phyloP scores from a whole-genome alignment of 2,888 invertebrate genomes.

The Stenodera caucasica region DNA sequence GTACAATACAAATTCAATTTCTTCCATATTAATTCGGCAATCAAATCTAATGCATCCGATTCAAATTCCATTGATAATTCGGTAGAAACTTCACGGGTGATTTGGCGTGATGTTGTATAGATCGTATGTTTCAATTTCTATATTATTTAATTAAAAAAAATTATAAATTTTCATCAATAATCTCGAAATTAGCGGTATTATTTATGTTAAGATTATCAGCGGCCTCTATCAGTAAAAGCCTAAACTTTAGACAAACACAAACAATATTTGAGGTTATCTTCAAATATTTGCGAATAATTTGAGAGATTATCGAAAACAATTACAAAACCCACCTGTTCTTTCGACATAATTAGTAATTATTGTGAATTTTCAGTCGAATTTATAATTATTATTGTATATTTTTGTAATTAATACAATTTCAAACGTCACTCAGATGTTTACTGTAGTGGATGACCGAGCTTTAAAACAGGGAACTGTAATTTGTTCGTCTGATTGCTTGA shows the following conservation, averaged over 20 bases:
- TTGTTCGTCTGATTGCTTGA: too few species aligned
- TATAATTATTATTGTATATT: too few species aligned
- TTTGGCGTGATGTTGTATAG: slow-evolving; percentile 59
- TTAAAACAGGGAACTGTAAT: too few species aligned
- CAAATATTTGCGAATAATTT: not conserved
- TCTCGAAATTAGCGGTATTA: not conserved
- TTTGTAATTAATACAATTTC: too few species aligned
- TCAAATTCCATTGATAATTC: slow-evolving; percentile 59
- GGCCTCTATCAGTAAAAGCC: not conserved
- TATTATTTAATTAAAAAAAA: slow-evolving; percentile 27
- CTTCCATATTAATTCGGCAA: slow-evolving; percentile 64
- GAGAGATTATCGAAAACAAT: not conserved
- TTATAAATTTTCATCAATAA: slow-evolving; percentile 27
- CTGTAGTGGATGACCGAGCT: too few species aligned
- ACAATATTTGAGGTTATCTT: not conserved
- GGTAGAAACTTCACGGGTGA: slow-evolving; percentile 61
- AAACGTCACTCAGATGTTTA: too few species aligned
- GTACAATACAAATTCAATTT: slow-evolving; percentile 60
- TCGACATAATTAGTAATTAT: slow-evolving; percentile 5
- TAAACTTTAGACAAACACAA: not conserved
- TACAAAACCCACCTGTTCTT: not conserved
- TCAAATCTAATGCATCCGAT: slow-evolving; percentile 61
- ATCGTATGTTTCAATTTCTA: slow-evolving; percentile 64
- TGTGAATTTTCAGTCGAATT: too few species aligned
- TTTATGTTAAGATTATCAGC: not conserved